Percentiles rank a stretch among this genome's conserved stretches.
Evolutionary conservation across 2,797 vertebrate genomes (phyloP).

Genomic region (Clarias fuscus): DNA sequence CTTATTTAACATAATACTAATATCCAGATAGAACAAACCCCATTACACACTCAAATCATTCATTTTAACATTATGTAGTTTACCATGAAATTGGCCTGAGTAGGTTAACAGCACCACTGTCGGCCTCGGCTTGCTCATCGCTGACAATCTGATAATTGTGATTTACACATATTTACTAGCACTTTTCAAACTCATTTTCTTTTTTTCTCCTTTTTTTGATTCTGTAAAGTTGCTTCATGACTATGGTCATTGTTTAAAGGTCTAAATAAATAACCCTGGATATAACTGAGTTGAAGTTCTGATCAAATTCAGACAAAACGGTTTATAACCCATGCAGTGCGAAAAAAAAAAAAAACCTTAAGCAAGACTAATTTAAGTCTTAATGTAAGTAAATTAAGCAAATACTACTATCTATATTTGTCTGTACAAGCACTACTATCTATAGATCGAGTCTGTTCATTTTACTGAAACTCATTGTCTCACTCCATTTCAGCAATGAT

Average conservation of each 20-base stretch:
- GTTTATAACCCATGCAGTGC: background rate
- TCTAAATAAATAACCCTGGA: too few species aligned
- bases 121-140: too few species aligned
- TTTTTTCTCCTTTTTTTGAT: too few species aligned
- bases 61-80: background rate
- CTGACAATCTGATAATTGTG: too few species aligned
- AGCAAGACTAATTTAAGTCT: background rate
- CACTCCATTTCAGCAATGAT: conserved; percentile 67
- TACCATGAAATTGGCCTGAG: background rate
- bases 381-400: background rate
- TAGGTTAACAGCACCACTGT: background rate
- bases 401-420: background rate
- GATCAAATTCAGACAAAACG: background rate
- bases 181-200: too few species aligned
- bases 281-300: too few species aligned
- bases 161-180: too few species aligned
- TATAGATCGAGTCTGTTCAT: background rate
- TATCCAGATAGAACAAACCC: background rate
- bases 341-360: too few species aligned
- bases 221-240: too few species aligned
- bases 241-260: too few species aligned
- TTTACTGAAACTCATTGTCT: background rate
- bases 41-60: background rate
- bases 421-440: background rate
- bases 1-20: background rate